Base-by-base conservation (phyloP, 2,888 invertebrate genomes). In the Eupithecia exiguata region DNA sequence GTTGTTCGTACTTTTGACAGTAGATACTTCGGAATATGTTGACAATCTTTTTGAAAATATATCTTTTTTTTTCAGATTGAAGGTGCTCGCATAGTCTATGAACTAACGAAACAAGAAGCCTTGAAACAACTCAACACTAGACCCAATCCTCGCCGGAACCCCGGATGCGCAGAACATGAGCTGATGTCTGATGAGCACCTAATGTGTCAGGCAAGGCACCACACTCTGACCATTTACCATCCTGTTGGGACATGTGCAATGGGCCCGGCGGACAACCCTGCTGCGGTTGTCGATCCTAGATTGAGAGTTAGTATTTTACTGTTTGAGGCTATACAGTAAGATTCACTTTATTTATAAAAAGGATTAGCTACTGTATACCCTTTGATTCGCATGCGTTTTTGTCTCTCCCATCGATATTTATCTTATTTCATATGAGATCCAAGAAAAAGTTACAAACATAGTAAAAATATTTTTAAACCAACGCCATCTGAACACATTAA, bases 231-330 rank as follows among this genome's bases (percentile, higher is more conserved):
- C 0, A 97, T 97, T 79, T 97, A 97, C 87, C 97, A 98, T 88
- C 97, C 97, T 0, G 96, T 96, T 0, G 97, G 97, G 12, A 97
- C 97, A 0, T 96, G 97, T 77, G 97, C 97, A 85, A 97, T 98
- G 97, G 97, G 97, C 0, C 96, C 96, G 0, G 75, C 81, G 1
- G 85, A 88, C 0, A 85, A 92, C 36, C 91, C 91, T 0, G 86
- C 90, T 66, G 96, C 96, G 0, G 97, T 97, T 0, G 97, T 98
- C 0, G 96, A 97, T 88, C 91, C 96, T 0, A 94, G 96, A 71
- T 86, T 97, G 18, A 92, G 79, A 80, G 84, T 85, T 16, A 71
- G 72, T 74, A 30, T 4, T 35, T 4, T n/a, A 53, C 63, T 25
- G 35, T 10, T 36, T 14, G n/a, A 36, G 25, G 14, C 21, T 12